These are phyloP conservation scores for Psittacus erithacus DNA, from an alignment of 2,113 vertebrate species.

Conservation along the genomic window DNA sequence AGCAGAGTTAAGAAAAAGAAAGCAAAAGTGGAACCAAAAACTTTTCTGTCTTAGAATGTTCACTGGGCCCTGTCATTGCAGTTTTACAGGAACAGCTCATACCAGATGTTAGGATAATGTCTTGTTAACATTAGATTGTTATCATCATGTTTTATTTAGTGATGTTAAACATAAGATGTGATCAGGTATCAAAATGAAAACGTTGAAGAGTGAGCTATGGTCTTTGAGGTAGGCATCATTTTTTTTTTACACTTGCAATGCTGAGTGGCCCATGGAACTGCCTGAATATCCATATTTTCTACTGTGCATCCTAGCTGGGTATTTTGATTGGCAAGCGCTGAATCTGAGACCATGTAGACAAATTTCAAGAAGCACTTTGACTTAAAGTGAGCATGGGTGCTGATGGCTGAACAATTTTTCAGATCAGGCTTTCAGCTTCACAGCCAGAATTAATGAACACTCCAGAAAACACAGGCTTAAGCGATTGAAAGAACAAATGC, in stretches of 20 bases:
- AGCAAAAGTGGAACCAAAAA: background rate
- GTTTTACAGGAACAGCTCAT: background rate
- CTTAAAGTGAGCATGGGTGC: background rate
- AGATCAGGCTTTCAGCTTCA: background rate
- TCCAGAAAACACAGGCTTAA: background rate
- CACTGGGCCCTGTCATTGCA: background rate
- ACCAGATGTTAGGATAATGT: background rate
- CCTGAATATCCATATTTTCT: background rate
- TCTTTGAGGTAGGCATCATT: background rate
- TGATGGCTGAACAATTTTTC: background rate
- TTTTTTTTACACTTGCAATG: background rate
- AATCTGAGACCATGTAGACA: background rate
- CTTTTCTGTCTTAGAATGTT: background rate
- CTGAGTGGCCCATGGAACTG: background rate
- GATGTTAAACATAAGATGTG: background rate
- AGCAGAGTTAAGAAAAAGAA: background rate
- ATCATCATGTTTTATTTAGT: background rate
- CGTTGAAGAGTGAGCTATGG: background rate
- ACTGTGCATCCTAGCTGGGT: accelerated
- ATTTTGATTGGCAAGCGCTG: background rate
- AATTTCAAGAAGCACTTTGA: background rate
- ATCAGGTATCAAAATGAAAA: background rate
- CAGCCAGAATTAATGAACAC: background rate
- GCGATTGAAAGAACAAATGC: background rate
- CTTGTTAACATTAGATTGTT: background rate